Evolutionary conservation across 1,140 invertebrate genomes (phyloP), one percentile per base, ranked within the genome.

Genomic region (Drosophila hydei): DNA sequence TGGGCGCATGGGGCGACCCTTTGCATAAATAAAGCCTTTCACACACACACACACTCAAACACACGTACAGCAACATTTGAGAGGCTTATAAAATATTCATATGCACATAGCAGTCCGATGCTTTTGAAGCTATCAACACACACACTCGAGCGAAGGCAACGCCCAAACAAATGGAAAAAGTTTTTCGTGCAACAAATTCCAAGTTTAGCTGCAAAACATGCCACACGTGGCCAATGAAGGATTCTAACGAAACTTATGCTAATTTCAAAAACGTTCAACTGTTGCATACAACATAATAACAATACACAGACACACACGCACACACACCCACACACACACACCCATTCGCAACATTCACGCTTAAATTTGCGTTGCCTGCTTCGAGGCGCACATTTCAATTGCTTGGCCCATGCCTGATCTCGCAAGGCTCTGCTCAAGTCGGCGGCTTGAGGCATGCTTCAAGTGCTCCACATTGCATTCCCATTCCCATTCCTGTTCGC

Each of bases 51-150:
- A 30, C 16, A 54, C 14, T 11, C 16, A 71, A 11, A 48, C 18
- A 40, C 33, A 18, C 36, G 3, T 16, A 40, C 38, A 45, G 12
- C 36, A 47, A 65, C 60, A 72, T 60, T 62, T 67, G 61, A 68
- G 52, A 69, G 70, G 65, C 77, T 88, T 87, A 88, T 87, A 87
- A 87, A 88, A 85, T 78, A 87, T 87, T 87, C 83, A 87, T 87
- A 81, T 72, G 78, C 52, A 87, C 74, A 81, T 88, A 83, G 40
- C 72, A 70, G 67, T 47, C 56, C 79, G 64, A 71, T 75, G 79
- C 70, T 60, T 79, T 84, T 84, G 73, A 76, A 76, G 73, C 70
- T 68, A 54, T 68, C 70, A 59, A 54, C 55, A 67, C 54, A 67
- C 25, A 25, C 5, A 47, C 18, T 16, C 12, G 52, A 3, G 21